Percentiles rank a stretch among this genome's conserved stretches.
Evolutionary conservation across 1,140 invertebrate genomes (phyloP).

Genomic region (Stegodyphus mimosarum): DNA sequence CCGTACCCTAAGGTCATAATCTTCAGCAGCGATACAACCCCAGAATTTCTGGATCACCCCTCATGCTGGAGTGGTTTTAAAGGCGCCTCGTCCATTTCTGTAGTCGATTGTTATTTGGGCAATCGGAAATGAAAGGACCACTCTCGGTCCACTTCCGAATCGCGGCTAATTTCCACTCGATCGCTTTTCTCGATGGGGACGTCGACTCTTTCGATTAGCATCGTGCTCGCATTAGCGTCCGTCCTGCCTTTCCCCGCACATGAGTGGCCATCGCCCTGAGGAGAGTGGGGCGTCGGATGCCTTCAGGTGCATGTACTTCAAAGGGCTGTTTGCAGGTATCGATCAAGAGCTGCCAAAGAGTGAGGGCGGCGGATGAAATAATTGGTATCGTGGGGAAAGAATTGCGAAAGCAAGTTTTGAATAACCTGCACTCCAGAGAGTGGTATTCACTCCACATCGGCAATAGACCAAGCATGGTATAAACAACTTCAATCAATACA

Average conservation of each 20-base stretch:
- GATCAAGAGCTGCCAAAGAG: no score
- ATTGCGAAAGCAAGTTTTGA: no score
- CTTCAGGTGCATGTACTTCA: no score
- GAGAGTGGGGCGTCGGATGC: no score
- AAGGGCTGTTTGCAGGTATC: no score
- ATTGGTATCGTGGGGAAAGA: neutral
- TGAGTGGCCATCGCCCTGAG: neutral
- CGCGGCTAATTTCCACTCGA: slow-evolving; percentile 46
- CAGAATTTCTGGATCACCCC: no score
- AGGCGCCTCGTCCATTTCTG: slow-evolving; percentile 39
- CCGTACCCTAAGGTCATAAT: no score
- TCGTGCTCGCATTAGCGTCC: neutral
- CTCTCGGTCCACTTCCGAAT: slow-evolving; percentile 26
- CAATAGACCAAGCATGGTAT: no score
- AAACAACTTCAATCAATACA: no score
- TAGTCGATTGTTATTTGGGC: slow-evolving; percentile 30
- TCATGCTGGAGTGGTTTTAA: slow-evolving; percentile 11
- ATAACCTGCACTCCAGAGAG: no score
- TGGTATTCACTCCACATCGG: no score
- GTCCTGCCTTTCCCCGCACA: neutral
- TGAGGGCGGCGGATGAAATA: neutral
- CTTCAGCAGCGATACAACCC: no score
- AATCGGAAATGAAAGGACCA: slow-evolving; percentile 44
- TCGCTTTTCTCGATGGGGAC: slow-evolving; percentile 12
- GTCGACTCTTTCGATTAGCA: slow-evolving; percentile 33